Evolutionary conservation across 2,113 vertebrate genomes (phyloP), one percentile per base, ranked within the genome.

Genomic region (Sphaerodactylus townsendi): DNA sequence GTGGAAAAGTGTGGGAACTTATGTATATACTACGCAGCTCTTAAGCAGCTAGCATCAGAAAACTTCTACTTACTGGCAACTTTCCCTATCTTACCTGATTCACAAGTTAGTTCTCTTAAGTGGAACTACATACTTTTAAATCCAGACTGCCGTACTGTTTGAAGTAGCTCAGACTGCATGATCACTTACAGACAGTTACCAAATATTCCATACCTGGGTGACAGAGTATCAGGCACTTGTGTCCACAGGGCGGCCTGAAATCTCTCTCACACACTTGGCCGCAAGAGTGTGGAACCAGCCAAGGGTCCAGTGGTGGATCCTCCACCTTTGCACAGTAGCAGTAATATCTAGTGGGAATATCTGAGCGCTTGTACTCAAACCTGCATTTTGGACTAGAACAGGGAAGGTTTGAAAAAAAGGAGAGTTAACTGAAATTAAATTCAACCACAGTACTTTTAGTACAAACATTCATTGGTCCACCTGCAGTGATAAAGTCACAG

Each of bases 251-350:
- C 64, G 98, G 98, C 83, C 94, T 98, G 90, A 98, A 97, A 62
- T 97, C 96, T 80, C 94, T 97, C 91, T 98, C 97, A 92, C 99
- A 99, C 79, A 99, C 93, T 83, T 97, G 96, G 76, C 99, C 99
- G n/a, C 99, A 99, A 10, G 99, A 99, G 93, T 99, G 99, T 92
- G 98, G 99, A 50, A 98, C 97, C 74, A 99, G 95, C 99, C 99
- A 99, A 0, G 98, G 99, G 66, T 99, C 98, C 44, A 97, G 79
- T 0, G 96, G 80, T 41, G 99, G 99, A 86, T 99, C 98, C 93
- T 97, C 96, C 46, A 98, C 96, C 92, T 99, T 99, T 85, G 98
- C 98, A 95, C 99, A 99, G 87, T 98, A 99, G 92, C 99, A 99
- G 87, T 95, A 95, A 92, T 99, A 99, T 39, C 96, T 96, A 86